phyloP scores from a whole-genome alignment of 92 coral and sea anemone genomes.

The Pocillopora meandrina region DNA sequence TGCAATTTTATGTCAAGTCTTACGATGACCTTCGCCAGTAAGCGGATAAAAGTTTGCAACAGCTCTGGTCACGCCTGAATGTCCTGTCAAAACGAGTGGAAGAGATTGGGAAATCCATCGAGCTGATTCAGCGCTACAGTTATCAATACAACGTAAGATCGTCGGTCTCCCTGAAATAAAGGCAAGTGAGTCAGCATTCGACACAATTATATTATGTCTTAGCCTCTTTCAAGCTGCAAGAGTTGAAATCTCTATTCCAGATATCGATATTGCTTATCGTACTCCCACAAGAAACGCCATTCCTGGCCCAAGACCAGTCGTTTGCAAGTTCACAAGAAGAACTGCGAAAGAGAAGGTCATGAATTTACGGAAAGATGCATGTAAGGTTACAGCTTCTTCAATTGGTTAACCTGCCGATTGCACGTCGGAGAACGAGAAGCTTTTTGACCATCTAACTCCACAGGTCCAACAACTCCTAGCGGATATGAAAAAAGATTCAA shows the following conservation, averaged over 20 bases:
- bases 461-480: no score
- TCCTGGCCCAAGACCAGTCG: neutral
- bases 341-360: neutral
- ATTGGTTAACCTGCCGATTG: conserved; percentile 37
- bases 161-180: neutral
- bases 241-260: neutral
- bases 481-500: no score
- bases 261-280: neutral
- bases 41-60: conserved; percentile 2
- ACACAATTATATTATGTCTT: neutral
- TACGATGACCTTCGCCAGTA: conserved; percentile 3
- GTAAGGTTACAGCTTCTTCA: conserved; percentile 1
- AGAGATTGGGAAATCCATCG: neutral
- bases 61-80: neutral
- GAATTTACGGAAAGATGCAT: conserved; percentile 2
- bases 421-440: conserved; percentile 3
- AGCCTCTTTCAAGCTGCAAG: neutral
- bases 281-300: neutral
- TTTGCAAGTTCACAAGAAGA: conserved; percentile 1
- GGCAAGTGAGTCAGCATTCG: neutral
- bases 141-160: neutral
- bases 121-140: neutral
- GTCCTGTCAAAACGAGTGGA: neutral
- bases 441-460: no score
- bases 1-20: conserved; percentile 10